phyloP scores from a whole-genome alignment of 2,888 invertebrate genomes.

The Oligia fasciuncula region DNA sequence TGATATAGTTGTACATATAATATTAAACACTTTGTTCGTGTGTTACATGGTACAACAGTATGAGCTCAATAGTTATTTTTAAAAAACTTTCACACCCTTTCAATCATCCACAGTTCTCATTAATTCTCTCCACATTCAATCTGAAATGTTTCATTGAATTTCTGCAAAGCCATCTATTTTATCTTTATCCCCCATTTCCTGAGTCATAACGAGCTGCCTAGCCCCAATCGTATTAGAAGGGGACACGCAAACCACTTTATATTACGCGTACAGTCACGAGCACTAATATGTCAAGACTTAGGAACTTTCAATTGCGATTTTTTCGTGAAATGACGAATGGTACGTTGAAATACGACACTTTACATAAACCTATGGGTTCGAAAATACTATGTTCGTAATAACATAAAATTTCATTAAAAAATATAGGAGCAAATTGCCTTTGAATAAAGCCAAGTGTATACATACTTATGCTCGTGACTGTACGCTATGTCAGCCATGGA shows the following conservation, averaged over 20 bases:
- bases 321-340: no score
- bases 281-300: no score
- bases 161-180: constrained; percentile 18
- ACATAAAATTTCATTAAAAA: no score
- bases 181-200: constrained; percentile 16
- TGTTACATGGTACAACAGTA: neutral
- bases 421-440: no score
- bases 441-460: no score
- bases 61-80: neutral
- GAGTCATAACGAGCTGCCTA: constrained; percentile 41
- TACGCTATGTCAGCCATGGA: neutral
- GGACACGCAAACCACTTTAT: constrained; percentile 44
- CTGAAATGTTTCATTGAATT: constrained; percentile 9
- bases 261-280: no score
- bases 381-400: no score
- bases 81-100: neutral
- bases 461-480: no score
- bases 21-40: no score
- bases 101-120: neutral
- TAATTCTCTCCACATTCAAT: constrained; percentile 15
- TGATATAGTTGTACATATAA: neutral
- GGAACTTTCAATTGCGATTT: no score
- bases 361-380: no score
- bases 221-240: constrained; percentile 10
- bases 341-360: no score